These are phyloP conservation scores for Melipona beecheii DNA, from an alignment of 2,888 invertebrate genomes.

Conservation along the genomic window DNA sequence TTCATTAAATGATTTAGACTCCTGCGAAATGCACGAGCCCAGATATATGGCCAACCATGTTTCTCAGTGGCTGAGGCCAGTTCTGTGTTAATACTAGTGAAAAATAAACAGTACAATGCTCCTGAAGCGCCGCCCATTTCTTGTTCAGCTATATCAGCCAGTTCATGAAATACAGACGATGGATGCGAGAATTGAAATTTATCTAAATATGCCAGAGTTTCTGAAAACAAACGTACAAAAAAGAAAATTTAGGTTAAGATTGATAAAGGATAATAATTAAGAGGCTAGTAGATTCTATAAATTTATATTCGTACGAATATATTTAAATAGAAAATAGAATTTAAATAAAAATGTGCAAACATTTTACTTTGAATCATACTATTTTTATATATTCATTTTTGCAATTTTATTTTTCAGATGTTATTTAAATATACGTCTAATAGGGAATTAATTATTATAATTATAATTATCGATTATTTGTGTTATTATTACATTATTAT, in stretches of 20 bases:
- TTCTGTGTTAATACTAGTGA: slow-evolving; percentile 87
- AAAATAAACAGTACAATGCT: slow-evolving; percentile 91
- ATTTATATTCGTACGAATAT: not conserved
- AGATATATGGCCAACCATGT: slow-evolving; percentile 78
- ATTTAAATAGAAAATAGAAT: not conserved
- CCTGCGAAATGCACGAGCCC: slow-evolving; percentile 86
- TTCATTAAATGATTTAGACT: slow-evolving; percentile 87
- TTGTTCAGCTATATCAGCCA: slow-evolving; percentile 88
- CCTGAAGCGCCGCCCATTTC: slow-evolving; percentile 92
- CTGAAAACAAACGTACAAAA: slow-evolving; percentile 62
- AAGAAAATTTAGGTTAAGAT: not conserved
- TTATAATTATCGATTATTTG: no score
- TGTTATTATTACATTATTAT: no score
- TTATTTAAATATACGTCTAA: no score
- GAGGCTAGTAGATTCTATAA: not conserved
- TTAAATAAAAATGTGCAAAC: not conserved
- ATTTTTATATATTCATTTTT: no score
- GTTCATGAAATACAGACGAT: slow-evolving; percentile 84
- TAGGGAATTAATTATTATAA: no score
- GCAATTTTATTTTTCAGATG: no score
- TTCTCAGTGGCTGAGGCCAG: slow-evolving; percentile 53
- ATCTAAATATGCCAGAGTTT: slow-evolving; percentile 70
- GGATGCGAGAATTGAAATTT: slow-evolving; percentile 79
- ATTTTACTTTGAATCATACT: no score
- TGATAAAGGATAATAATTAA: no score